A percentile compares a stretch with the other conserved stretches of the same genome.
phyloP scores from a whole-genome alignment of 2,888 invertebrate genomes.

The Capitulum mitella region DNA sequence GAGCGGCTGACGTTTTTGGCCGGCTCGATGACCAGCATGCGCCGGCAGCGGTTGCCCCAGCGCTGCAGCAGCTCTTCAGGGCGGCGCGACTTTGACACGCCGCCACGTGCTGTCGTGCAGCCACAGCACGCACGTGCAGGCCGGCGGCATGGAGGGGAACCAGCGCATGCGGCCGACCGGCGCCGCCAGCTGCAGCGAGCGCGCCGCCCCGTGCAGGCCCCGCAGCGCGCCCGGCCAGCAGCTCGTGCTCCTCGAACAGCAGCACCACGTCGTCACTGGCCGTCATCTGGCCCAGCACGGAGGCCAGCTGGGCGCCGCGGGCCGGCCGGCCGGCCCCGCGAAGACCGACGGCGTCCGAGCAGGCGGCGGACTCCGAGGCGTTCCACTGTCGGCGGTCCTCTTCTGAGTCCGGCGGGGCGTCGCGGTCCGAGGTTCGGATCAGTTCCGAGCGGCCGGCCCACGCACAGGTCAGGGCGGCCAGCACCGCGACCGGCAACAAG shows the following conservation, averaged over 20 bases:
- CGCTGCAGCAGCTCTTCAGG: not conserved
- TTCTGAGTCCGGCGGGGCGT: no score
- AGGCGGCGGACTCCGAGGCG: not conserved
- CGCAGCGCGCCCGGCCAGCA: not conserved
- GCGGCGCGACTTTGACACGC: not conserved
- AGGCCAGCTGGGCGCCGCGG: not conserved
- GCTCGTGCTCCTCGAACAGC: not conserved
- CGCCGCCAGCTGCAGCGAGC: slow-evolving; percentile 13
- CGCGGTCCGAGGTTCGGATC: no score
- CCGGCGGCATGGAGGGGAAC: slow-evolving; percentile 5
- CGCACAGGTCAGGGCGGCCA: no score
- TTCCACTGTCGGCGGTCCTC: no score
- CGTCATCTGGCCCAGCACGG: not conserved
- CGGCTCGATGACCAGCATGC: slow-evolving; percentile 18
- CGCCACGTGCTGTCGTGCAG: slow-evolving; percentile 11
- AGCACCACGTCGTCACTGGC: not conserved
- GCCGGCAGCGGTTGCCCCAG: slow-evolving; percentile 15
- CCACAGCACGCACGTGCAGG: not conserved
- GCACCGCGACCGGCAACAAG: no score
- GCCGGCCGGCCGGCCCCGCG: not conserved
- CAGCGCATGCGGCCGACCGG: slow-evolving; percentile 19
- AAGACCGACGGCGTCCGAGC: not conserved
- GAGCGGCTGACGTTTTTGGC: slow-evolving; percentile 22
- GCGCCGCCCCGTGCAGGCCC: not conserved
- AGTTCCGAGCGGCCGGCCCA: no score